Conservation (phyloP, 1,140 invertebrate genomes). For the Dreissena polymorpha region DNA sequence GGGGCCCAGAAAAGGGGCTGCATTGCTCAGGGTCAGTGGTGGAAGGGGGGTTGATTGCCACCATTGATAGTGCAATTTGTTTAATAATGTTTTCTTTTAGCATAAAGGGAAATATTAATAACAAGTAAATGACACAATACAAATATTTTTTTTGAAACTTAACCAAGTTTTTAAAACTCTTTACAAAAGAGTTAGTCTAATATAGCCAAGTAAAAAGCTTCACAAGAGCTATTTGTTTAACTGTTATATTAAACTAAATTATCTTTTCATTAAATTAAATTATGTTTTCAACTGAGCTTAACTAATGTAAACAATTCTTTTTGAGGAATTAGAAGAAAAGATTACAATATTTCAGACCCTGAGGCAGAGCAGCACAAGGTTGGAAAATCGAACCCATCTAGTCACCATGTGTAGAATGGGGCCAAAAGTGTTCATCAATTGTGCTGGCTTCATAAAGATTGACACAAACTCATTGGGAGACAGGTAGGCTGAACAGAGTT, state of each 20-base stretch:
- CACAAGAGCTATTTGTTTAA: too few relatives aligned
- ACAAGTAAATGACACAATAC: too few relatives aligned
- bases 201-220: too few relatives aligned
- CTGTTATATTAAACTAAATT: too few relatives aligned
- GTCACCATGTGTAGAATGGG: constrained; percentile 98
- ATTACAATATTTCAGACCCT: constrained; percentile 84
- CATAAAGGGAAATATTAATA: too few relatives aligned
- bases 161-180: too few relatives aligned
- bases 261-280: too few relatives aligned
- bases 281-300: too few relatives aligned
- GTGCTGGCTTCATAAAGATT: constrained; percentile 99
- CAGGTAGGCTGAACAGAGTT: constrained; percentile 78
- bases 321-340: too few relatives aligned
- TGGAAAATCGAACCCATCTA: constrained; percentile 97
- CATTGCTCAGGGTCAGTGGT: constrained; percentile 84
- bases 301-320: too few relatives aligned
- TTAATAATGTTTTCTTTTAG: not conserved
- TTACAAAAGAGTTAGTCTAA: too few relatives aligned
- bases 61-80: not conserved
- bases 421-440: constrained; percentile 99
- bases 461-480: constrained; percentile 97
- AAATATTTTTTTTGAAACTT: too few relatives aligned
- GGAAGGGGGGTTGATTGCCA: not conserved
- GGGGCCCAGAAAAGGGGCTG: constrained; percentile 95
- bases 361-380: constrained; percentile 94